Evolutionary conservation across 2,797 vertebrate species (phyloP), one percentile per base, ranked within the genome.

Genomic region (Leuciscus waleckii): DNA sequence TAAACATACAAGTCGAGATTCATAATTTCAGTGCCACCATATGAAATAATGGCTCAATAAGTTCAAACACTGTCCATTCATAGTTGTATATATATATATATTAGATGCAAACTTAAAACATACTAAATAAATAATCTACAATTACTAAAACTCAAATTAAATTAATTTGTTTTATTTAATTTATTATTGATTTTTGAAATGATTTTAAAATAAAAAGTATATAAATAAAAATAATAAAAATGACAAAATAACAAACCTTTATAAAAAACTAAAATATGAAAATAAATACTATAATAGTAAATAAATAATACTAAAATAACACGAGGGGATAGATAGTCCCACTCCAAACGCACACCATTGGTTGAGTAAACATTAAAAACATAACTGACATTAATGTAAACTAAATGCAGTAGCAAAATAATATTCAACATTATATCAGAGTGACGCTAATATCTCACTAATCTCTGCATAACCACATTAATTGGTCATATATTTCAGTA

Each of bases 341-440:
- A 19, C 17, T 43, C 29, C 11, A 54, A 54, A 75, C 2, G 2
- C 46, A 75, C 5, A n/a, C 32, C 21, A 39, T n/a, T 58, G 17
- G 29, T 29, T 51, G 6, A 77, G 35, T 7, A 16, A 77, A 58
- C 51, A 39, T 17, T 41, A 41, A 61, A 61, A 26, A 26, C 35
- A 41, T 37, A 39, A 58, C 21, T 76, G 35, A 77, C 54, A 76
- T 76, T 56, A 76, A 37, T 29, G 2, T 23, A 74, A 76, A 76
- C 49, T 21, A 14, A 75, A 51, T 14, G 1, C 75, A 26, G 1
- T 17, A 9, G 23, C 13, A 2, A 56, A 76, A 76, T 23, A 54
- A 17, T 26, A 17, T 14, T 23, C 7, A 35, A n/a, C 3, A 39
- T 68, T 11, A 37, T 1, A 61, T 26, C 23, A 61, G 21, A 58